phyloP scores from a whole-genome alignment of 2,888 invertebrate genomes.

The Dorcus parallelipipedus region DNA sequence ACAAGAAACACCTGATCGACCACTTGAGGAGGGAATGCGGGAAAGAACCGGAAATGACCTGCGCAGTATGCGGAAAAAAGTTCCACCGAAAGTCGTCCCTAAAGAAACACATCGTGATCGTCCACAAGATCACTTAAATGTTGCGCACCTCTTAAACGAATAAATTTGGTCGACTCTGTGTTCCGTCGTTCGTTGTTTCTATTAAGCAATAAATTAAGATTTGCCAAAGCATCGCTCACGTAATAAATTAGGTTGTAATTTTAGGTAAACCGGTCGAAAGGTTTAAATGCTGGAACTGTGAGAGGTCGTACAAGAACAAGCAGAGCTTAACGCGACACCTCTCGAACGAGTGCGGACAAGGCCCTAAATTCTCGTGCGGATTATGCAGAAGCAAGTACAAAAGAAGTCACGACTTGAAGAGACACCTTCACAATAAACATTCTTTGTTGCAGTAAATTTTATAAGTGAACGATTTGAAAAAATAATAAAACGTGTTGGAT shows the following conservation, averaged over 20 bases:
- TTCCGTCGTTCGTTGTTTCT: no score
- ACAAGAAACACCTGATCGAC: not conserved
- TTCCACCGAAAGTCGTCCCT: slow-evolving; percentile 6
- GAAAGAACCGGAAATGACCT: no score
- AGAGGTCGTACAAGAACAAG: slow-evolving; percentile 14
- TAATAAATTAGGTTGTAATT: no score
- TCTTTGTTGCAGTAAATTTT: not conserved
- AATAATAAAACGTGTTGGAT: no score
- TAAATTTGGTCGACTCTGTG: not conserved
- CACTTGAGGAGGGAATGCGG: not conserved
- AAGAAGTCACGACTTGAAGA: slow-evolving; percentile 16
- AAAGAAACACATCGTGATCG: slow-evolving; percentile 4
- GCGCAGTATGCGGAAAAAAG: slow-evolving; percentile 1
- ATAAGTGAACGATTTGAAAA: no score
- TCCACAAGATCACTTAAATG: not conserved
- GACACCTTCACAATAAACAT: slow-evolving; percentile 14
- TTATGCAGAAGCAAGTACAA: slow-evolving; percentile 17
- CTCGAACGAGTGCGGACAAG: slow-evolving; percentile 16
- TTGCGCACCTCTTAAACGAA: no score
- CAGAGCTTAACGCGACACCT: slow-evolving; percentile 12
- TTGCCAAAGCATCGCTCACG: no score
- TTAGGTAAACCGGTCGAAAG: not conserved
- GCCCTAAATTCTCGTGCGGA: slow-evolving; percentile 11
- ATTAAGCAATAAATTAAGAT: no score
- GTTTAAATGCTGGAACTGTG: slow-evolving; percentile 11